A percentile compares a stretch with the other conserved stretches of the same genome.
Evolutionary conservation across 2,797 vertebrate species (phyloP).

Genomic region (Ceyx erithaca): DNA sequence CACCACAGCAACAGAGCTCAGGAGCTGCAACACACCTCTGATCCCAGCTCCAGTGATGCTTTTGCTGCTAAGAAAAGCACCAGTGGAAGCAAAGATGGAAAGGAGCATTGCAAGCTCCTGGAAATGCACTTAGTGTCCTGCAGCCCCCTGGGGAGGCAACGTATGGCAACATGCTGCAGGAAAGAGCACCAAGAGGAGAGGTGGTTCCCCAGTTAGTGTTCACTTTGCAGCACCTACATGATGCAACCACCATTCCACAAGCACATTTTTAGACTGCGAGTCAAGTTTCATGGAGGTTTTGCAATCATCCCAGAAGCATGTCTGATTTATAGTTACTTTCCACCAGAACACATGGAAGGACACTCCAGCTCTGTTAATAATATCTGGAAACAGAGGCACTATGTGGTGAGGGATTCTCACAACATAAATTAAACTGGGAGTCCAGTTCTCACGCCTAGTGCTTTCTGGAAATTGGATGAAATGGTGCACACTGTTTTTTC

Average conservation of each 20-base stretch:
- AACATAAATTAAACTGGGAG: neutral
- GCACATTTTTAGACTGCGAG: constrained; percentile 75
- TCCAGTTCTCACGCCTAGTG: neutral
- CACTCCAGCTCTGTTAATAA: neutral
- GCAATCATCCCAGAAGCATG: constrained; percentile 12
- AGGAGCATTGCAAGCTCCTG: neutral
- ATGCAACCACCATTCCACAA: constrained; percentile 37
- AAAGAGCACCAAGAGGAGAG: neutral
- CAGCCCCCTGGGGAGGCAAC: neutral
- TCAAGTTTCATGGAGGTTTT: constrained; percentile 53
- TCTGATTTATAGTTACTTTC: constrained; percentile 45
- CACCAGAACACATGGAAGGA: constrained; percentile 15
- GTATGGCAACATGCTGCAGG: neutral
- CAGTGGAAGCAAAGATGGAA: neutral
- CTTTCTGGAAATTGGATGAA: neutral
- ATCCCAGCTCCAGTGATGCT: neutral
- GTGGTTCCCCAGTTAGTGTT: neutral
- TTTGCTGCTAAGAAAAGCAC: neutral
- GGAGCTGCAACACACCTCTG: neutral
- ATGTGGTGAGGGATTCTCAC: neutral
- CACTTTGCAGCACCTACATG: neutral
- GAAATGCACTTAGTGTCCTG: neutral
- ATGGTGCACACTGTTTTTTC: accelerated
- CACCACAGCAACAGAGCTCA: neutral
- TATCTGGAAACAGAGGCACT: constrained; percentile 7